Evolutionary conservation across 2,888 invertebrate genomes (phyloP).

Genomic region (Archips crataeganus): DNA sequence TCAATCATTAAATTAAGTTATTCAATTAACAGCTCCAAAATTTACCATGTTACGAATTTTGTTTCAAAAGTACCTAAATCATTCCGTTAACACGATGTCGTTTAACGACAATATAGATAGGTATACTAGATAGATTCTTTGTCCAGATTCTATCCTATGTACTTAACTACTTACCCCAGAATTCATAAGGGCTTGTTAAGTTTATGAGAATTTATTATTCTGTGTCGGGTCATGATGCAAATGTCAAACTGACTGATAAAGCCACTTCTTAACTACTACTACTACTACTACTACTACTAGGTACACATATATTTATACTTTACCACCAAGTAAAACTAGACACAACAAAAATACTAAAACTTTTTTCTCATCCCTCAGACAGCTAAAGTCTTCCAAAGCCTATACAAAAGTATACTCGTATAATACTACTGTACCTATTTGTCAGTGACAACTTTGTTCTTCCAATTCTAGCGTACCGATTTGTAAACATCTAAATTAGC

Average conservation of each 20-base stretch:
- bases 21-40: conserved; percentile 3
- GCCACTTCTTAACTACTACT: too few species aligned
- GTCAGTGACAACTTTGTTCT: background rate
- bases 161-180: too few species aligned
- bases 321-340: background rate
- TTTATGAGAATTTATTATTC: too few species aligned
- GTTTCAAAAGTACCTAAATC: background rate
- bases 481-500: conserved; percentile 13
- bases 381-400: background rate
- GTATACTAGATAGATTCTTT: too few species aligned
- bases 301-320: too few species aligned
- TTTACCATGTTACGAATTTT: conserved; percentile 6
- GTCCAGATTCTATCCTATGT: too few species aligned
- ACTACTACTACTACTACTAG: too few species aligned
- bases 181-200: too few species aligned
- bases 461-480: conserved; percentile 8
- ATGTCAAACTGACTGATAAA: too few species aligned
- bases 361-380: background rate
- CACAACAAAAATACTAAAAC: background rate
- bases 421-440: background rate
- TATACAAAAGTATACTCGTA: background rate
- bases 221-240: too few species aligned
- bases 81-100: conserved; percentile 10
- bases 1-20: background rate
- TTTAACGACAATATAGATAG: too few species aligned